These are phyloP conservation scores for Torymus auratus DNA, from an alignment of 2,888 invertebrate genomes.

Conservation along the genomic window DNA sequence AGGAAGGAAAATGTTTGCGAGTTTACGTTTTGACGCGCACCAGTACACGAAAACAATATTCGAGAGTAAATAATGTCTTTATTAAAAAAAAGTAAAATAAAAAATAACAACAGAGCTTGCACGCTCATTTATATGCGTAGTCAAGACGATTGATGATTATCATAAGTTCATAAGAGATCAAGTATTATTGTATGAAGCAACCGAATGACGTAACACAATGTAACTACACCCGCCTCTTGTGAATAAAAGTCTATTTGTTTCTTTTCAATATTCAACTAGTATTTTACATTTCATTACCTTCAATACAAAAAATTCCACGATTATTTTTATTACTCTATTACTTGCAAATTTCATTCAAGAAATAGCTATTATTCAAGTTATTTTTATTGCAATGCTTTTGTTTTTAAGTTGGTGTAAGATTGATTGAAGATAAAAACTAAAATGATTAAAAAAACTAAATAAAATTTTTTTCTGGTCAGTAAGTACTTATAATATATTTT, in stretches of 20 bases:
- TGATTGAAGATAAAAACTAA: too few species aligned
- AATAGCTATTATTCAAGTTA: not conserved
- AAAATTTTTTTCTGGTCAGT: too few species aligned
- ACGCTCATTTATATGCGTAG: conserved; percentile 72
- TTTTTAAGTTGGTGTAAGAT: too few species aligned
- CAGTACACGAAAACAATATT: conserved; percentile 35
- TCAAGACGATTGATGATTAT: conserved; percentile 69
- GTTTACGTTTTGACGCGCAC: conserved; percentile 48
- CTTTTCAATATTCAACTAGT: conserved; percentile 67
- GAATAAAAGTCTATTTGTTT: conserved; percentile 77
- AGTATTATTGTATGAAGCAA: conserved; percentile 68
- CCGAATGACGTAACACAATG: conserved; percentile 71
- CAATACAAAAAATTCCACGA: not conserved
- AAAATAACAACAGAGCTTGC: conserved; percentile 61
- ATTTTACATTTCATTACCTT: conserved; percentile 17
- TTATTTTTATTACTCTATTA: not conserved
- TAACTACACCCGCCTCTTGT: conserved; percentile 77
- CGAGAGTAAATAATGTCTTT: conserved; percentile 38
- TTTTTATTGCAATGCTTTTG: too few species aligned
- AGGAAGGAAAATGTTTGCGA: conserved; percentile 27
- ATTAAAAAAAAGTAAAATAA: conserved; percentile 39
- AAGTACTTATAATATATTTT: too few species aligned
- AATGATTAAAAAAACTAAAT: too few species aligned
- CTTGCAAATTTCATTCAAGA: not conserved
- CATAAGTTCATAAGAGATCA: conserved; percentile 66